A percentile compares a stretch with the other conserved stretches of the same genome.
Conservation (phyloP, 2,888 invertebrate genomes). For the Polietes domitor region DNA sequence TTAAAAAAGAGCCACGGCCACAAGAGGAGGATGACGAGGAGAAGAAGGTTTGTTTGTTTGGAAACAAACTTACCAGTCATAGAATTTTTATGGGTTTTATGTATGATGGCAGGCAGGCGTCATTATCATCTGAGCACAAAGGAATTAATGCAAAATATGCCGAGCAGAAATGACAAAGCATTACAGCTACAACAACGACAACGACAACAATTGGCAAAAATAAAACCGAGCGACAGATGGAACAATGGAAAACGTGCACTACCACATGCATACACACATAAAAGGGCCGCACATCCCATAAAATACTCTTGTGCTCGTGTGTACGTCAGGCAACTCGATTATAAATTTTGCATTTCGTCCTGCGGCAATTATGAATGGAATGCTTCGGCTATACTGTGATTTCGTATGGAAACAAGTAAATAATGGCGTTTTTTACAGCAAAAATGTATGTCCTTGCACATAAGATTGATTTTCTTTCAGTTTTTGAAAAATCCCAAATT, state of each 20-base stretch:
- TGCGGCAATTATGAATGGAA: neutral
- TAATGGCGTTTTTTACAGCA: too few relatives aligned
- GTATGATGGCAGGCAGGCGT: conserved; percentile 56
- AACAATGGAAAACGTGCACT: conserved; percentile 41
- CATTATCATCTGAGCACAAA: conserved; percentile 42
- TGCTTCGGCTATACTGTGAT: neutral
- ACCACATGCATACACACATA: neutral
- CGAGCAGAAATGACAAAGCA: conserved; percentile 31
- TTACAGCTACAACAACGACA: neutral
- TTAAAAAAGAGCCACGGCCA: conserved; percentile 13
- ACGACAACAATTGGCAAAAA: neutral
- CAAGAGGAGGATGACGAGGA: neutral
- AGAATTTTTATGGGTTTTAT: conserved; percentile 62
- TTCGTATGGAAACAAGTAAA: neutral
- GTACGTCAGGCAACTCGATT: neutral
- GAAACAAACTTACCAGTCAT: conserved; percentile 52
- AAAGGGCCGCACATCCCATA: neutral
- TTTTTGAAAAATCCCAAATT: too few relatives aligned
- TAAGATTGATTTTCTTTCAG: too few relatives aligned
- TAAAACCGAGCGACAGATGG: conserved; percentile 1
- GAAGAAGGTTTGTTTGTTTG: conserved; percentile 32
- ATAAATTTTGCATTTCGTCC: neutral
- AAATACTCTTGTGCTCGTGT: neutral
- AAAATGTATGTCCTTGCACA: too few relatives aligned
- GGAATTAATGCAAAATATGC: conserved; percentile 29